phyloP scores from a whole-genome alignment of 53 echinoderm and acorn worm species.

The Antedon mediterranea region DNA sequence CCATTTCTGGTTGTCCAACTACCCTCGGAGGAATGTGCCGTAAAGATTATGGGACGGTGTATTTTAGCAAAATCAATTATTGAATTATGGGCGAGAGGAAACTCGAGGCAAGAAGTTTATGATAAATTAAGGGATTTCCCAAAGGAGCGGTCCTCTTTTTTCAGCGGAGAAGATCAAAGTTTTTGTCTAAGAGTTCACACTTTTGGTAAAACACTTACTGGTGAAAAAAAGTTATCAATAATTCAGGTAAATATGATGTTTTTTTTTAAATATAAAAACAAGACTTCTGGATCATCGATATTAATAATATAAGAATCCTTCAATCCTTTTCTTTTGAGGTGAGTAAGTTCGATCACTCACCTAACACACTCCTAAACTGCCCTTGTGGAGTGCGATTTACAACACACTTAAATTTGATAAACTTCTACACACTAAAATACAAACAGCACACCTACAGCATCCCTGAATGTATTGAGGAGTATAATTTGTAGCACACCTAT shows the following conservation, averaged over 20 bases:
- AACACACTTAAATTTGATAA: too few species aligned
- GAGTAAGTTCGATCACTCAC: too few species aligned
- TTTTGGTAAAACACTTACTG: slow-evolving; percentile 49
- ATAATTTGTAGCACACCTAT: too few species aligned
- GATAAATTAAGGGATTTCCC: slow-evolving; percentile 28
- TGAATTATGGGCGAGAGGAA: slow-evolving; percentile 81
- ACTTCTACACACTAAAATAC: too few species aligned
- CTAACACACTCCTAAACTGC: too few species aligned
- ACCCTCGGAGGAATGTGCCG: slow-evolving; percentile 40
- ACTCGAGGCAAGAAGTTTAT: slow-evolving; percentile 42
- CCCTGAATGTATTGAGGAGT: too few species aligned
- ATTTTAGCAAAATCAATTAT: slow-evolving; percentile 53
- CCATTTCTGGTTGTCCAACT: slow-evolving; percentile 62
- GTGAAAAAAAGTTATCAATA: slow-evolving; percentile 21
- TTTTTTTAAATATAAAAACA: too few species aligned
- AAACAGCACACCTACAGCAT: too few species aligned
- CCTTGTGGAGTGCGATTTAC: too few species aligned
- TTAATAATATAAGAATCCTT: too few species aligned
- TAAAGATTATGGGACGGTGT: slow-evolving; percentile 57
- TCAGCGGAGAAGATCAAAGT: slow-evolving; percentile 30
- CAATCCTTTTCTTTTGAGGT: too few species aligned
- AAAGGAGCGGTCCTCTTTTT: slow-evolving; percentile 9
- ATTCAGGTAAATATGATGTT: slow-evolving; percentile 27
- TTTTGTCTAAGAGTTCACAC: slow-evolving; percentile 77
- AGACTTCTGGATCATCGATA: too few species aligned